Conservation (phyloP, 2,113 vertebrate genomes). For the Corythornis vintsioides region DNA sequence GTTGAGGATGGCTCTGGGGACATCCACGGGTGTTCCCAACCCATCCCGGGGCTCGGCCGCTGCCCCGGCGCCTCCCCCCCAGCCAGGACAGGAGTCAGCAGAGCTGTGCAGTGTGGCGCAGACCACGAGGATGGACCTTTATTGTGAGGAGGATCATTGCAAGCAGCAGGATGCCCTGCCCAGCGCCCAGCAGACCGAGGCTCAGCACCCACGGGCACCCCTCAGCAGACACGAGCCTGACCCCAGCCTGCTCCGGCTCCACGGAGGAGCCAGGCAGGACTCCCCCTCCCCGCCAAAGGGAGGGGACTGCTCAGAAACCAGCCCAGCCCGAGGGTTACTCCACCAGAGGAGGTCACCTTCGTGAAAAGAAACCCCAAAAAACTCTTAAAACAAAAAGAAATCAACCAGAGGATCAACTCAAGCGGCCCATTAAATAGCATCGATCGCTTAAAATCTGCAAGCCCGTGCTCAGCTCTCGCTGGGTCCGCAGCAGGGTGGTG, state of each 20-base stretch:
- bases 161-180: slow-evolving; percentile 40
- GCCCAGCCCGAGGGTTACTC: background rate
- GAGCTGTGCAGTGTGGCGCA: background rate
- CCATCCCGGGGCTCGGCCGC: background rate
- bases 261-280: background rate
- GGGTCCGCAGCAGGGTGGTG: slow-evolving; percentile 62
- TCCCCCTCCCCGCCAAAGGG: background rate
- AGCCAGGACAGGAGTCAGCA: background rate
- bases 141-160: slow-evolving; percentile 39
- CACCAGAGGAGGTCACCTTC: background rate
- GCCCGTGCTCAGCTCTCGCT: slow-evolving; percentile 35
- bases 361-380: background rate
- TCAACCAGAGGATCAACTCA: background rate
- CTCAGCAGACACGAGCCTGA: background rate
- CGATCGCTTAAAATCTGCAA: slow-evolving; percentile 11
- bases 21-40: background rate
- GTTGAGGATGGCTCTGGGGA: background rate
- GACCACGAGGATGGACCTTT: background rate
- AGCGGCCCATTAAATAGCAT: slow-evolving; percentile 40
- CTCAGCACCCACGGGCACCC: background rate
- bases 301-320: background rate
- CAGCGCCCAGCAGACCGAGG: background rate
- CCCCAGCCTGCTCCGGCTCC: background rate
- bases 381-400: background rate
- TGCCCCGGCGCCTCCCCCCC: background rate